Evolutionary conservation across 2,888 invertebrate species (phyloP), one percentile per base, ranked within the genome.

Genomic region (Trachelus iudaicus): DNA sequence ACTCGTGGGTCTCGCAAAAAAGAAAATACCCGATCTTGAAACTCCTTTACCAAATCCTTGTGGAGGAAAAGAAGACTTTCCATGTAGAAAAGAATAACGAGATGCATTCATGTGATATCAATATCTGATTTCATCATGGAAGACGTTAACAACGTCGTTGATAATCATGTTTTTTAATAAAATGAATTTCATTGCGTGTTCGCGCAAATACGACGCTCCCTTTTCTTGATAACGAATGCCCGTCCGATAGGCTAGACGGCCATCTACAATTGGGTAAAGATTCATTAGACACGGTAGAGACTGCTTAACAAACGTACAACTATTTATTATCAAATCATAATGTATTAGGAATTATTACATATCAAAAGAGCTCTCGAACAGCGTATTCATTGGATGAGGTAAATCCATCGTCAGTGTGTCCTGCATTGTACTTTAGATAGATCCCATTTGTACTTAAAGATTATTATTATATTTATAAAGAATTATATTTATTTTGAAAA

Each of bases 1-100:
- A 81, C 92, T 99, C 73, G 95, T 96, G 2, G 98, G 98, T 76
- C 92, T 97, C 80, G 94, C 95, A 0, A 95, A 94, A 89, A 98
- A 98, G 90, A 94, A 95, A 75, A 92, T 93, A 68, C 96, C 97
- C 0, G 95, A 95, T 73, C 89, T 96, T 90, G 94, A 96, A 82
- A 95, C 96, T 1, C 93, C 94, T 9, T 94, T 94, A 79, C 91
- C 85, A 31, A 81, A 86, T 83, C 83, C 86, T 1, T 90, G 89
- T 73, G 30, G 30, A 0, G 83, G 80, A 12, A 77, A 84, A 33
- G 81, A 79, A 12, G 34, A 80, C 3, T 79, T 77, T 69, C 75
- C 75, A 30, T 81, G 82, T 33, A 81, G 75, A 71, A 77, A 79
- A 40, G 31, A 81, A 33, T 82, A 74, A 81, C 68, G 71, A 75